A percentile compares a stretch with the other conserved stretches of the same genome.
These are phyloP conservation scores for Heliconius hermathena DNA, from an alignment of 1,140 invertebrate species.

Conservation along the genomic window DNA sequence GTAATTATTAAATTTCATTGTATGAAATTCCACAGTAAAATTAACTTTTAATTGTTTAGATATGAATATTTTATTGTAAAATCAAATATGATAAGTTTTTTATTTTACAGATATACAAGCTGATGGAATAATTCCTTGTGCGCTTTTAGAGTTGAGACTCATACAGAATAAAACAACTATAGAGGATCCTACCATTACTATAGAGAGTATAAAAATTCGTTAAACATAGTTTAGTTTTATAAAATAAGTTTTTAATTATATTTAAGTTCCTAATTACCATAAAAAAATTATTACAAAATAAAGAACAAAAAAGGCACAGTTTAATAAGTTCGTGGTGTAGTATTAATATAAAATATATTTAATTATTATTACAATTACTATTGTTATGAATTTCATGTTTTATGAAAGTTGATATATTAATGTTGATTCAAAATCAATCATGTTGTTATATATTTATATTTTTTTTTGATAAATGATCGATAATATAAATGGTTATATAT, in stretches of 20 bases:
- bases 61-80: neutral
- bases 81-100: neutral
- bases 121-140: constrained; percentile 53
- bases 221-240: constrained; percentile 13
- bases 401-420: neutral
- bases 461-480: neutral
- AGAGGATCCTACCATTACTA: constrained; percentile 65
- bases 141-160: constrained; percentile 63
- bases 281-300: too few relatives aligned
- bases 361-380: too few relatives aligned
- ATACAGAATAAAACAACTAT: constrained; percentile 74
- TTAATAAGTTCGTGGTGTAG: too few relatives aligned
- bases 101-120: constrained; percentile 55
- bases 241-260: too few relatives aligned
- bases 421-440: neutral
- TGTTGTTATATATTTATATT: neutral
- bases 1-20: too few relatives aligned
- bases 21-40: too few relatives aligned
- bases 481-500: neutral
- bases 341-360: too few relatives aligned
- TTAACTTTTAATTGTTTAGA: too few relatives aligned
- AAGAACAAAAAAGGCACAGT: too few relatives aligned
- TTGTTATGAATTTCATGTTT: neutral
- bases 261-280: too few relatives aligned
- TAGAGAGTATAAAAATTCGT: constrained; percentile 47